These are phyloP conservation scores for Papilio polytes DNA, from an alignment of 1,140 invertebrate genomes.

Conservation along the genomic window DNA sequence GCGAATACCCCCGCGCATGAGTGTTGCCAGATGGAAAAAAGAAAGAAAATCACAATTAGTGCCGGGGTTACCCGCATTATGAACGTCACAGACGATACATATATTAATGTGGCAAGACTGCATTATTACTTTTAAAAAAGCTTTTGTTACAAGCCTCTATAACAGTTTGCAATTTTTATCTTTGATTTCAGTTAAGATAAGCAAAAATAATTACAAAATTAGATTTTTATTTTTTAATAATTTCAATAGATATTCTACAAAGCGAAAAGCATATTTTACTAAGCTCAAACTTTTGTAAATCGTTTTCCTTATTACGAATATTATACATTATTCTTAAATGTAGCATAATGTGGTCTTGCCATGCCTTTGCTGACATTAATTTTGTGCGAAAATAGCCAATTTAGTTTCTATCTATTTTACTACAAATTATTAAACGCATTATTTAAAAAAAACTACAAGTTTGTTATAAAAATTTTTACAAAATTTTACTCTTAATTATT, in stretches of 20 bases:
- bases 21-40: slow-evolving; percentile 81
- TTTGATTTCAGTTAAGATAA: not conserved
- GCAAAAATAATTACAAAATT: not conserved
- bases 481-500: not conserved
- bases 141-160: slow-evolving; percentile 45
- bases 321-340: not conserved
- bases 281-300: not conserved
- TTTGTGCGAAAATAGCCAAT: slow-evolving; percentile 37
- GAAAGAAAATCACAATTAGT: slow-evolving; percentile 78
- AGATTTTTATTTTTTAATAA: not conserved
- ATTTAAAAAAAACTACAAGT: not conserved
- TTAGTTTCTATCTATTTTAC: slow-evolving; percentile 11
- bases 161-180: not conserved
- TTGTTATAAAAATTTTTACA: not conserved
- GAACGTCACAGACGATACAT: slow-evolving; percentile 40
- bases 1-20: slow-evolving; percentile 78
- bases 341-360: slow-evolving; percentile 66
- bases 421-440: slow-evolving; percentile 21
- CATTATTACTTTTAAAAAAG: slow-evolving; percentile 62
- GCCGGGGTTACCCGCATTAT: slow-evolving; percentile 56
- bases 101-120: slow-evolving; percentile 60
- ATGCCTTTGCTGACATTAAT: slow-evolving; percentile 47
- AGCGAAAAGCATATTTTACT: not conserved
- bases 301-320: not conserved
- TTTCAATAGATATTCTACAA: not conserved